Evolutionary conservation across 2,113 vertebrate genomes (phyloP).

Genomic region (Semnornis frantzii): DNA sequence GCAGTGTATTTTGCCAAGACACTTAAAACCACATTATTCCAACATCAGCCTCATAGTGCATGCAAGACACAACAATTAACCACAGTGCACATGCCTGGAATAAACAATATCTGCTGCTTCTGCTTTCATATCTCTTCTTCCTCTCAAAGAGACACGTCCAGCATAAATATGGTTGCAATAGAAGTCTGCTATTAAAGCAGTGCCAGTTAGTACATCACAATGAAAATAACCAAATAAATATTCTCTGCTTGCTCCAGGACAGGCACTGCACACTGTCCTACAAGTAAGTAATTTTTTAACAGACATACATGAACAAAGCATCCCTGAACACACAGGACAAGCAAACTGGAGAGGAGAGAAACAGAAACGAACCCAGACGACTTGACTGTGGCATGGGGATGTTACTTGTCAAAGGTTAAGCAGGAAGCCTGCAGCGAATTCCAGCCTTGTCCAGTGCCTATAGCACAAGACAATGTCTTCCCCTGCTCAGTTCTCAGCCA

Average conservation of each 20-base stretch:
- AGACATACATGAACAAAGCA: not conserved
- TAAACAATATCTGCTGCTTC: not conserved
- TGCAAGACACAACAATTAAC: conserved; percentile 6
- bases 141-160: not conserved
- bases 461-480: not conserved
- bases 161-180: not conserved
- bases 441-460: not conserved
- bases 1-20: not conserved
- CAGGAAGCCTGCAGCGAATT: not conserved
- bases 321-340: not conserved
- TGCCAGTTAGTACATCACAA: not conserved
- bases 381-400: not conserved
- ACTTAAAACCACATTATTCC: not conserved
- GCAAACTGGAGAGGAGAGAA: not conserved
- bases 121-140: not conserved
- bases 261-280: not conserved
- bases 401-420: not conserved
- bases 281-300: not conserved
- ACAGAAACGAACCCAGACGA: not conserved
- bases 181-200: not conserved
- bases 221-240: not conserved
- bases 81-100: not conserved
- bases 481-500: not conserved
- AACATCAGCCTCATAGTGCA: not conserved
- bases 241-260: not conserved